These are phyloP conservation scores for Trididemnum clinides DNA, from an alignment of 23 tunicate species.

Conservation along the genomic window DNA sequence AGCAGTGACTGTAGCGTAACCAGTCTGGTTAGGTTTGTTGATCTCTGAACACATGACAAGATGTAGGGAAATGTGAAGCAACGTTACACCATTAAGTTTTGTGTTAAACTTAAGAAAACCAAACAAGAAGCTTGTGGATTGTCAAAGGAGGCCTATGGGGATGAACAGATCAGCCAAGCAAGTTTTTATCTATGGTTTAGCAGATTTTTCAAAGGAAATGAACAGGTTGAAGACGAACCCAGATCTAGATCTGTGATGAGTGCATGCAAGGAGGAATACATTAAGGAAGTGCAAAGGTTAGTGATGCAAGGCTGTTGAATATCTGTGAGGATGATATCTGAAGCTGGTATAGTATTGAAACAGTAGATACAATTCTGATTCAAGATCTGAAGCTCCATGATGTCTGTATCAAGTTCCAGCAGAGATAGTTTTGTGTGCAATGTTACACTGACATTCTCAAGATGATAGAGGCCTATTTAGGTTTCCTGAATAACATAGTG, in stretches of 20 bases:
- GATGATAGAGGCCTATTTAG: too few species aligned
- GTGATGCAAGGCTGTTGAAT: neutral
- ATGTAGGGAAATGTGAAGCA: neutral
- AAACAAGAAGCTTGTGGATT: neutral
- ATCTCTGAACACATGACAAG: neutral
- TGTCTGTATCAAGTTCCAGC: neutral
- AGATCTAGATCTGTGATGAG: neutral
- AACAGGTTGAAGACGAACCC: neutral
- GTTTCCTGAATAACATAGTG: too few species aligned
- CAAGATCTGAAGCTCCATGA: neutral
- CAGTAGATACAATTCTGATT: neutral
- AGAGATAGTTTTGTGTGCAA: too few species aligned
- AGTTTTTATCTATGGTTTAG: slow-evolving; percentile 6
- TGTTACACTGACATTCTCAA: too few species aligned
- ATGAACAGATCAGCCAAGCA: neutral
- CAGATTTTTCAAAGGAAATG: neutral
- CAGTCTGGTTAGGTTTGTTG: neutral
- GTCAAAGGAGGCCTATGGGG: slow-evolving; percentile 12
- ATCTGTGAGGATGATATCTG: neutral
- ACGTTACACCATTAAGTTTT: slow-evolving; percentile 1
- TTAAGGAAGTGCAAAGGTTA: neutral
- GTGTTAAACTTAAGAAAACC: slow-evolving; percentile 26
- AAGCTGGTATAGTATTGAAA: neutral
- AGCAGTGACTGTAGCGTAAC: neutral
- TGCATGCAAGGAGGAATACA: too few species aligned